A percentile compares a stretch with the other conserved stretches of the same genome.
phyloP scores from a whole-genome alignment of 2,888 invertebrate species.

The Acleris literana region DNA sequence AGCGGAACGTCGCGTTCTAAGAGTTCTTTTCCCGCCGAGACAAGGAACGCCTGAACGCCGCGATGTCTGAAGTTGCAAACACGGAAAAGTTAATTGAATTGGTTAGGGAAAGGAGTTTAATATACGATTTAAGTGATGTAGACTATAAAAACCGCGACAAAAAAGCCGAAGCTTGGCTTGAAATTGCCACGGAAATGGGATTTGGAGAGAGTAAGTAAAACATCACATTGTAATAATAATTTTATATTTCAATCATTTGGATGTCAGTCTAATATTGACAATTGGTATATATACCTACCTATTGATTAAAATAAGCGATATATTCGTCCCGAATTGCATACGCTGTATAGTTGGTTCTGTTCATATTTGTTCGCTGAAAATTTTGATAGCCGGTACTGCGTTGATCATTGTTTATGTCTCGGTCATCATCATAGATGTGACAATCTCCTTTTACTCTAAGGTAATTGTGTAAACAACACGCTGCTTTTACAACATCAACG shows the following conservation, averaged over 20 bases:
- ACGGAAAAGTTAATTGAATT: conserved; percentile 23
- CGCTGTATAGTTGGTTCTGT: conserved; percentile 13
- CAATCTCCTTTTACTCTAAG: conserved; percentile 27
- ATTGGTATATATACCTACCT: conserved; percentile 14
- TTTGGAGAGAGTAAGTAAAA: conserved; percentile 11
- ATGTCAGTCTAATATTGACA: conserved; percentile 1
- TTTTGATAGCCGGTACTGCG: conserved; percentile 11
- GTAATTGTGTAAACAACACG: conserved; percentile 35
- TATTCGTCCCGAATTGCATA: conserved; percentile 20
- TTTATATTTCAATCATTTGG: conserved; percentile 13
- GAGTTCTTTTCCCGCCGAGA: conserved; percentile 15
- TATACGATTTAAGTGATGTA: conserved; percentile 24
- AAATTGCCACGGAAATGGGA: conserved; percentile 21
- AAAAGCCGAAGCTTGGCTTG: conserved; percentile 7
- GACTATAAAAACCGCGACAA: conserved; percentile 17
- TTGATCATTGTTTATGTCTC: conserved; percentile 13
- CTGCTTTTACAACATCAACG: conserved; percentile 29
- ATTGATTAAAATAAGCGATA: conserved; percentile 23
- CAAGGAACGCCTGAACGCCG: conserved; percentile 13
- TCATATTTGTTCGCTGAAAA: conserved; percentile 22
- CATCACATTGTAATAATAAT: conserved; percentile 14
- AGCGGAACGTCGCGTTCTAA: conserved; percentile 19
- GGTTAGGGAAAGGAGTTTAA: conserved; percentile 20
- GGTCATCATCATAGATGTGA: conserved; percentile 21
- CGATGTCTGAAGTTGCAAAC: conserved; percentile 25